Evolutionary conservation across 2,888 invertebrate species (phyloP).

Genomic region (Sminthurides aquaticus): DNA sequence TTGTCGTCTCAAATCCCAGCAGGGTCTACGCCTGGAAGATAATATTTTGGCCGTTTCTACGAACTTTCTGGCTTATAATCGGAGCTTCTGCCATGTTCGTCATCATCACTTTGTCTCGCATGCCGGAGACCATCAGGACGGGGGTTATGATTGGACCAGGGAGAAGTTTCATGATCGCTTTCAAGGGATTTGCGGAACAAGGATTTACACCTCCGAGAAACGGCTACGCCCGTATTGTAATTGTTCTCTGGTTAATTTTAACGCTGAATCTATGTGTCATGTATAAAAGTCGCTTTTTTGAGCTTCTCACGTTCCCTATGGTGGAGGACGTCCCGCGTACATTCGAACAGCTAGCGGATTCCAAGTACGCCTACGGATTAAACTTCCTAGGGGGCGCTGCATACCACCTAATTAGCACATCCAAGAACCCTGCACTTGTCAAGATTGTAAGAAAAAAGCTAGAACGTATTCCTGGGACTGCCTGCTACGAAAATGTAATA

Average conservation of each 20-base stretch:
- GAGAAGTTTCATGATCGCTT: neutral
- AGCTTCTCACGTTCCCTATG: neutral
- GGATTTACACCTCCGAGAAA: neutral
- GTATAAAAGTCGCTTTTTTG: slow-evolving; percentile 9
- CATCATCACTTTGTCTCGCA: neutral
- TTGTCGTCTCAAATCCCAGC: neutral
- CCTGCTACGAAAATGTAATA: slow-evolving; percentile 1
- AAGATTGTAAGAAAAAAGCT: neutral
- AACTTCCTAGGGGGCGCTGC: neutral
- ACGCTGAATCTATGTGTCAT: neutral
- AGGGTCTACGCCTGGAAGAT: slow-evolving; percentile 4
- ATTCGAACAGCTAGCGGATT: slow-evolving; percentile 6
- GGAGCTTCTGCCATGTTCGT: neutral
- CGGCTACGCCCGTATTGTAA: neutral
- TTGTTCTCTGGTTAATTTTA: slow-evolving; percentile 4
- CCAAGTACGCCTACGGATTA: neutral
- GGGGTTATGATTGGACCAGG: neutral
- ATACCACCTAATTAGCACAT: neutral
- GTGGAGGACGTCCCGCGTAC: neutral
- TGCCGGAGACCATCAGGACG: neutral
- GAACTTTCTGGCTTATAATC: neutral
- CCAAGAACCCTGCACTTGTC: slow-evolving; percentile 5
- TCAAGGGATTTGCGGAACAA: neutral
- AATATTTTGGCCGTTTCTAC: neutral
- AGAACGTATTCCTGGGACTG: neutral